These are phyloP conservation scores for Ceryle rudis DNA, from an alignment of 2,797 vertebrate species.

Conservation along the genomic window DNA sequence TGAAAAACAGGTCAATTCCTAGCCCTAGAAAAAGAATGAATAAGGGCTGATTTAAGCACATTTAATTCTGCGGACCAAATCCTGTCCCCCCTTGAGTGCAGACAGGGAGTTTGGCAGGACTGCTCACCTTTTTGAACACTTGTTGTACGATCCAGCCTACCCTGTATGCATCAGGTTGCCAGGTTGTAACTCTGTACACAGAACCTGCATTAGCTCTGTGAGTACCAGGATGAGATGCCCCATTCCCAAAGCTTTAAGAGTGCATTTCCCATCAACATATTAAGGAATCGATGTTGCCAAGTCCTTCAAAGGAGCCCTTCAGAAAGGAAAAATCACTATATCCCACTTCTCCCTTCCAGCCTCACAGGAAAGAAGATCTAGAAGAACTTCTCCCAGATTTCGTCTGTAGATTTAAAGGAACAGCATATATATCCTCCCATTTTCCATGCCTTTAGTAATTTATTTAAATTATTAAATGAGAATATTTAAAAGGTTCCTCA, in stretches of 20 bases:
- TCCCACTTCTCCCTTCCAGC: not conserved
- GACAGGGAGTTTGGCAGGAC: not conserved
- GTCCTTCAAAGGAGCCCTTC: not conserved
- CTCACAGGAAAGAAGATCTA: not conserved
- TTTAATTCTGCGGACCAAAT: not conserved
- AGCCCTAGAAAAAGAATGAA: not conserved
- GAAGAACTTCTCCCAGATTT: not conserved
- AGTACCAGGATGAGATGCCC: not conserved
- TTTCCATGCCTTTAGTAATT: not conserved
- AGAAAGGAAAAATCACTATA: not conserved
- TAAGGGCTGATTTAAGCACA: not conserved
- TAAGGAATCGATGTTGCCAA: not conserved
- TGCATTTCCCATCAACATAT: not conserved
- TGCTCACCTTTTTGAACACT: not conserved
- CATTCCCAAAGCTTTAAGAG: not conserved
- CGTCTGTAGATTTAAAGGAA: not conserved
- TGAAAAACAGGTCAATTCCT: not conserved
- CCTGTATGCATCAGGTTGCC: not conserved
- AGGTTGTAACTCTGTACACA: not conserved
- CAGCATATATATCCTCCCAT: not conserved
- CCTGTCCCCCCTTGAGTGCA: fast-evolving
- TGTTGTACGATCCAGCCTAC: not conserved
- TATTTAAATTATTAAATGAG: not conserved
- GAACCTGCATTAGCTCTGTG: not conserved
- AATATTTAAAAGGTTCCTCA: not conserved